phyloP scores from a whole-genome alignment of 1,140 invertebrate genomes.

The Drosophila bipectinata region DNA sequence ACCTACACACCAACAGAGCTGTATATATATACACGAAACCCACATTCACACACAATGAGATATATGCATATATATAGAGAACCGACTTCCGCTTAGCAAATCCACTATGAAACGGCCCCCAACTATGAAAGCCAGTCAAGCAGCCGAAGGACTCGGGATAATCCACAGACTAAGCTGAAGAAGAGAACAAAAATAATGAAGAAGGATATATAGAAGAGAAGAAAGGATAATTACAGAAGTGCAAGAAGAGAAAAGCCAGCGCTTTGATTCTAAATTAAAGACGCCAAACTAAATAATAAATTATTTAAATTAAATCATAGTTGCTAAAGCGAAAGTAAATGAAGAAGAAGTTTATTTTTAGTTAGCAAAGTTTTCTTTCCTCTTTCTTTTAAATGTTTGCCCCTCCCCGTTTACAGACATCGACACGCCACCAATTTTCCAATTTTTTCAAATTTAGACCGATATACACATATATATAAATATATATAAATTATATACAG shows the following conservation, averaged over 20 bases:
- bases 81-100: slow-evolving; percentile 73
- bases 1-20: slow-evolving; percentile 22
- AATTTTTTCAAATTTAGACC: slow-evolving; percentile 15
- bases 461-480: neutral
- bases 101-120: slow-evolving; percentile 39
- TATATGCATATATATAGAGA: slow-evolving; percentile 53
- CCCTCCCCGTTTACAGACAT: slow-evolving; percentile 1
- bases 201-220: slow-evolving; percentile 1
- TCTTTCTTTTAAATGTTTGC: slow-evolving; percentile 29
- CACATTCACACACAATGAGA: slow-evolving; percentile 27
- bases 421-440: neutral
- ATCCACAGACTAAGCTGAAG: slow-evolving; percentile 5
- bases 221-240: slow-evolving; percentile 1
- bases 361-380: slow-evolving; percentile 67
- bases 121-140: slow-evolving; percentile 40
- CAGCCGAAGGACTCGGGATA: slow-evolving; percentile 26
- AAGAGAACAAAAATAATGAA: slow-evolving; percentile 2
- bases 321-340: slow-evolving; percentile 36
- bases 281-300: slow-evolving; percentile 47
- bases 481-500: slow-evolving; percentile 15
- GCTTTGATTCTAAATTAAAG: slow-evolving; percentile 76
- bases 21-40: slow-evolving; percentile 55
- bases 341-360: slow-evolving; percentile 53
- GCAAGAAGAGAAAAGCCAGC: slow-evolving; percentile 28
- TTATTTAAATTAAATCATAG: slow-evolving; percentile 54